Percentiles rank a stretch among this genome's conserved stretches.
phyloP scores from a whole-genome alignment of 2,113 vertebrate species.

The Limnothrissa miodon region DNA sequence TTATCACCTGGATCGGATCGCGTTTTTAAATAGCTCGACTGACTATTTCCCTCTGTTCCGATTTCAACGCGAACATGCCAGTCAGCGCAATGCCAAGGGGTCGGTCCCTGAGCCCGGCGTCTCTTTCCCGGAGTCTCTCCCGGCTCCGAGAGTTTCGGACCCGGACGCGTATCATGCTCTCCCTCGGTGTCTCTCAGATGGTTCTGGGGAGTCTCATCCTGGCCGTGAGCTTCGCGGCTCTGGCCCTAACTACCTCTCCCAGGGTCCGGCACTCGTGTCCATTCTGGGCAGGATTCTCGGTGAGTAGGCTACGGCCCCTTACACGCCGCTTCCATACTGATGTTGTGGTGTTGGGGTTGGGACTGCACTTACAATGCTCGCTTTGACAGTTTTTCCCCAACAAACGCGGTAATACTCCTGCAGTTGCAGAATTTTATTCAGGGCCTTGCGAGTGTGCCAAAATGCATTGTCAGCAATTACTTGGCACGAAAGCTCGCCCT shows the following conservation, averaged over 20 bases:
- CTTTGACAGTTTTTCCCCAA: neutral
- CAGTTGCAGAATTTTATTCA: neutral
- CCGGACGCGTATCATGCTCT: slow-evolving; percentile 89
- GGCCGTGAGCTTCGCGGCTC: slow-evolving; percentile 94
- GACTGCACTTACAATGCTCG: neutral
- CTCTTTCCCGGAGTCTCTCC: slow-evolving; percentile 86
- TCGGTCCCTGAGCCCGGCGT: slow-evolving; percentile 81
- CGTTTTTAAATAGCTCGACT: neutral
- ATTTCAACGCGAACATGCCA: slow-evolving; percentile 61
- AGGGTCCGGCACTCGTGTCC: slow-evolving; percentile 94
- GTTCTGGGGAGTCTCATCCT: slow-evolving; percentile 91
- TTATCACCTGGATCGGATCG: neutral
- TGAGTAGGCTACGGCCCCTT: slow-evolving; percentile 68
- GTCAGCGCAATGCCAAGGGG: slow-evolving; percentile 70
- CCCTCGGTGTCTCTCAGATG: slow-evolving; percentile 93
- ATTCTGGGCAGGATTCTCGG: slow-evolving; percentile 98
- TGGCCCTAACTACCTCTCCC: slow-evolving; percentile 94
- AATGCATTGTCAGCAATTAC: neutral
- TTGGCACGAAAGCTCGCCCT: neutral
- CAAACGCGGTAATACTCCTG: neutral
- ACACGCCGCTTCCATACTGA: neutral
- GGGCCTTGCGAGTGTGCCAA: neutral
- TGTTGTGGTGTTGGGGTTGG: neutral
- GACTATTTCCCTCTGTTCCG: neutral
- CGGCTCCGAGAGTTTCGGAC: slow-evolving; percentile 83